Percentiles rank a stretch among this genome's conserved stretches.
Conservation (phyloP, 2,888 invertebrate genomes). For the Amiota mariae region DNA sequence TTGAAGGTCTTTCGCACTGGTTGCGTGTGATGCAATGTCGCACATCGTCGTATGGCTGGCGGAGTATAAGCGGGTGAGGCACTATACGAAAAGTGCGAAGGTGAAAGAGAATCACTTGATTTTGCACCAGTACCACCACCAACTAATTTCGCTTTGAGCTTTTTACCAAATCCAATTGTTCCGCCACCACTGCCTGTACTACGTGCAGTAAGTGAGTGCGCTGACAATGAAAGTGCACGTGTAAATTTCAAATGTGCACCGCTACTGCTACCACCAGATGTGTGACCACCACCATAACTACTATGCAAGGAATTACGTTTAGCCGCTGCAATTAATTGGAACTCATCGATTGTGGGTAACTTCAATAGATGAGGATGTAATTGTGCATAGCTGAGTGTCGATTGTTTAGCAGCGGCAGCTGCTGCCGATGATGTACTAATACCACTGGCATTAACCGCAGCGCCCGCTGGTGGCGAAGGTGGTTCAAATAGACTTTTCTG, state of each 20-base stretch:
- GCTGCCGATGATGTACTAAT: constrained; percentile 28
- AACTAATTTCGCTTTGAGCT: constrained; percentile 56
- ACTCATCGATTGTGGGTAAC: constrained; percentile 71
- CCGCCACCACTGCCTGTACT: constrained; percentile 29
- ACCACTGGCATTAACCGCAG: constrained; percentile 29
- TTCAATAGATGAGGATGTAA: constrained; percentile 68
- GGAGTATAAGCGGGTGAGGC: constrained; percentile 69
- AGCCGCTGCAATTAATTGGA: constrained; percentile 59
- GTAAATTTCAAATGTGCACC: constrained; percentile 66
- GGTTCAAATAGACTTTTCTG: constrained; percentile 69
- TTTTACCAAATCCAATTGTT: constrained; percentile 54
- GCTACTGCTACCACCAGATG: constrained; percentile 46
- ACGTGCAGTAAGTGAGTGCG: constrained; percentile 62
- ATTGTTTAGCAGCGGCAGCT: constrained; percentile 31
- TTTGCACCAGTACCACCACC: constrained; percentile 46
- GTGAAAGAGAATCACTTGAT: constrained; percentile 63
- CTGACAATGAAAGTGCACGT: constrained; percentile 67
- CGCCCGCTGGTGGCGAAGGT: constrained; percentile 53
- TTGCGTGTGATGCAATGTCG: constrained; percentile 70
- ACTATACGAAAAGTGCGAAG: constrained; percentile 62
- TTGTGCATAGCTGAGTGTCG: constrained; percentile 58
- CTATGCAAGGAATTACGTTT: constrained; percentile 43
- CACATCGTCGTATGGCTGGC: constrained; percentile 70
- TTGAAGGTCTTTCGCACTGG: constrained; percentile 69
- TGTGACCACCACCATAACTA: constrained; percentile 41